Evolutionary conservation across 2,888 invertebrate genomes (phyloP).

Genomic region (Parnassius orleans): DNA sequence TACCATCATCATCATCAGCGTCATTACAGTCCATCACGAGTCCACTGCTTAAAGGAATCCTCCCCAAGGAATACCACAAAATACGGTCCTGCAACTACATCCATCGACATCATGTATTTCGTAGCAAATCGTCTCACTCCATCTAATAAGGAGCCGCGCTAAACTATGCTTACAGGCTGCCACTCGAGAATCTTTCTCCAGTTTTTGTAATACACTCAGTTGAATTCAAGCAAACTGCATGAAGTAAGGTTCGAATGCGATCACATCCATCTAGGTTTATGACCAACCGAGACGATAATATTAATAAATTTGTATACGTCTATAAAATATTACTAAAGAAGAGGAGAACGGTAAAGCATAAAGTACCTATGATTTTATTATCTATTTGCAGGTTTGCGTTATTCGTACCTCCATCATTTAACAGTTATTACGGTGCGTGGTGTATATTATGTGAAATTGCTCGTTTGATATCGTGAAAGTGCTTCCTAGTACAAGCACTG

Average conservation of each 20-base stretch:
- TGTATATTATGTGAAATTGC: constrained; percentile 13
- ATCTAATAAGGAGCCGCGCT: too few species aligned
- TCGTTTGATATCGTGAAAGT: constrained; percentile 14
- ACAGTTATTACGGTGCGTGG: constrained; percentile 18
- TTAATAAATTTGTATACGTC: constrained; percentile 1
- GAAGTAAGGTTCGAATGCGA: neutral
- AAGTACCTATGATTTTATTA: constrained; percentile 11
- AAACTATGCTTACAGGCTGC: too few species aligned
- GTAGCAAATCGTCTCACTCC: too few species aligned
- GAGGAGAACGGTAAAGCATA: neutral
- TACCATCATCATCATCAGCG: too few species aligned
- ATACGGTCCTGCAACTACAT: too few species aligned
- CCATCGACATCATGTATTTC: too few species aligned
- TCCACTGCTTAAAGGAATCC: too few species aligned
- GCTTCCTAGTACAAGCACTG: constrained; percentile 8
- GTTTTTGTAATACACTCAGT: too few species aligned
- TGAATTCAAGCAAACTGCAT: neutral
- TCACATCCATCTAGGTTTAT: neutral
- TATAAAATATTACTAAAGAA: neutral
- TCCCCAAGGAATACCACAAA: too few species aligned
- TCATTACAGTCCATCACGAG: too few species aligned
- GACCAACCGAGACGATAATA: neutral
- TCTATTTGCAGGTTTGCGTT: constrained; percentile 4
- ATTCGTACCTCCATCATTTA: constrained; percentile 14
- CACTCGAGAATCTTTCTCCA: too few species aligned